Evolutionary conservation across 2,113 vertebrate genomes (phyloP).

Genomic region (Ictidomys tridecemlineatus): DNA sequence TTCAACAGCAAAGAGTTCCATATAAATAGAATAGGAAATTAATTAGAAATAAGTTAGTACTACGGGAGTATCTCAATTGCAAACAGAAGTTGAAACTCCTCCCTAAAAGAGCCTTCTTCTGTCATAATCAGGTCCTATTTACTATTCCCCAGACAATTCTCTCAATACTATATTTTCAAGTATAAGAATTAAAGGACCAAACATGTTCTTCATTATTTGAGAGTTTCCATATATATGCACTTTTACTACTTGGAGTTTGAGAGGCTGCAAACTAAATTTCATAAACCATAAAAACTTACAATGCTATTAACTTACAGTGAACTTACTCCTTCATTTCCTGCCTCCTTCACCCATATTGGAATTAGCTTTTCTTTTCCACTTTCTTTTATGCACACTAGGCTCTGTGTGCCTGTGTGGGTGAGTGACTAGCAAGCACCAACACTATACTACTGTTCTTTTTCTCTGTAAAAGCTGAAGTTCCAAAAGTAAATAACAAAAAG

Average conservation of each 20-base stretch:
- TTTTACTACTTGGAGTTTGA: slow-evolving; percentile 64
- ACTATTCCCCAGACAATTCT: background rate
- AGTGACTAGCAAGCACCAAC: background rate
- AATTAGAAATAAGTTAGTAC: slow-evolving; percentile 23
- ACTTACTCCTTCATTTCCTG: slow-evolving; percentile 45
- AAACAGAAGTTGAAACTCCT: slow-evolving; percentile 64
- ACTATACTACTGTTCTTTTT: background rate
- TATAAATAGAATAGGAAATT: slow-evolving; percentile 40
- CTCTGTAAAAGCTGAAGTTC: background rate
- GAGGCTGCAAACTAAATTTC: slow-evolving; percentile 56
- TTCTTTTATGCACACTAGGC: background rate
- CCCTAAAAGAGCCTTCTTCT: background rate
- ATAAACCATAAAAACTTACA: slow-evolving; percentile 58
- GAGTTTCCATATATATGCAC: background rate
- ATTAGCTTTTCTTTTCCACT: slow-evolving; percentile 25
- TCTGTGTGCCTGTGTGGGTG: background rate
- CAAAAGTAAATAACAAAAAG: no score
- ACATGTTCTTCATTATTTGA: slow-evolving; percentile 38
- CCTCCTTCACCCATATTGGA: background rate
- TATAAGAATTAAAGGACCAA: slow-evolving; percentile 39
- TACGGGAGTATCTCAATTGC: background rate
- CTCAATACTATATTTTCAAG: background rate
- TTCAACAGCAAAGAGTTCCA: background rate
- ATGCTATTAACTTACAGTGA: slow-evolving; percentile 38
- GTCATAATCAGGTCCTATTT: background rate